A percentile compares a stretch with the other conserved stretches of the same genome.
phyloP scores from a whole-genome alignment of 2,797 vertebrate species.

The Urophycis tenuis region DNA sequence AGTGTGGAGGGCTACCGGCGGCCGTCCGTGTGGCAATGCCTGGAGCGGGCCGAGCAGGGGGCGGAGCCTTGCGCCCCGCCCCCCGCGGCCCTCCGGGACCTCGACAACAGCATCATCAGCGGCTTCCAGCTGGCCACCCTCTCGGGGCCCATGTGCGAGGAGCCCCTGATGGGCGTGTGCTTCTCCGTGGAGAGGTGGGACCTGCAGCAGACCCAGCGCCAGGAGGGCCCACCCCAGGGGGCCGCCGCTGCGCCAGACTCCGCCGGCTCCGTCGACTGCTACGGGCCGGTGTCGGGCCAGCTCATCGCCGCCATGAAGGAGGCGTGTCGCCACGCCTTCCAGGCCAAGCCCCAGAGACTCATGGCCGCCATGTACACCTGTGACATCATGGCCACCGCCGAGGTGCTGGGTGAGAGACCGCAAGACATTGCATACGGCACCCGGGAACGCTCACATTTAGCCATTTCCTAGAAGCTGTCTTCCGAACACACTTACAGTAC shows the following conservation, averaged over 20 bases:
- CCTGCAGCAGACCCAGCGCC: conserved; percentile 52
- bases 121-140: conserved; percentile 92
- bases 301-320: conserved; percentile 95
- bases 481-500: not conserved
- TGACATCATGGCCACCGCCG: conserved; percentile 92
- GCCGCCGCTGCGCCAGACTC: conserved; percentile 2
- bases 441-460: not conserved
- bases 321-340: conserved; percentile 85
- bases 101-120: conserved; percentile 90
- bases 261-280: conserved; percentile 67
- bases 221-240: conserved; percentile 36
- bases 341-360: conserved; percentile 86
- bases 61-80: conserved; percentile 40
- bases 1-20: conserved; percentile 72
- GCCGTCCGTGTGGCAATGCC: conserved; percentile 83
- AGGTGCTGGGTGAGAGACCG: conserved; percentile 85
- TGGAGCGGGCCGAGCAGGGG: conserved; percentile 40
- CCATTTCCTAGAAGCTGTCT: not conserved
- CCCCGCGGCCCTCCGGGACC: conserved; percentile 62
- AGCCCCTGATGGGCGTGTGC: conserved; percentile 96
- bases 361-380: conserved; percentile 99
- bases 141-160: conserved; percentile 93
- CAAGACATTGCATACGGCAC: not conserved
- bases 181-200: conserved; percentile 88
- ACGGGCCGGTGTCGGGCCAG: conserved; percentile 89